Evolutionary conservation across 2,113 vertebrate species (phyloP), one percentile per base, ranked within the genome.

Genomic region (Austrofundulus limnaeus): DNA sequence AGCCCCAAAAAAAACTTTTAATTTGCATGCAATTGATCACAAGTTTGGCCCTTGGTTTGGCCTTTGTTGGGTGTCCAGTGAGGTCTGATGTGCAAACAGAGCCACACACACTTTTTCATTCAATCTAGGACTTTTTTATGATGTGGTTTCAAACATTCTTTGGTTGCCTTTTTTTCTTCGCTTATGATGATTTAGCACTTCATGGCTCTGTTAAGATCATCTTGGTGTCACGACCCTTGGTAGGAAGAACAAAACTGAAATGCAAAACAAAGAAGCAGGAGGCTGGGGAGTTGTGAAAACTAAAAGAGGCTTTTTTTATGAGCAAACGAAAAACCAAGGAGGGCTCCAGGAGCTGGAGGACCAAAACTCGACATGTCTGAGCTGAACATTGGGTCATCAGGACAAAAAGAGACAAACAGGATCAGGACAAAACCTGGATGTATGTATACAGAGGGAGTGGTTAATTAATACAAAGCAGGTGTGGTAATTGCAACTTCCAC

Each of bases 1-100:
- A 81, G 76, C 74, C 80, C 80, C 67, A 78, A 72, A 75, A 77
- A 80, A 70, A 80, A 75, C 75, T 37, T 67, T 73, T 80, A 60
- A 82, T 78, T 79, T 72, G 39, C 46, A 78, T 81, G 79, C 49
- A 84, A 69, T 77, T 81, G 16, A 60, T 70, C 66, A 61, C 68
- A 80, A 81, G 77, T 75, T 51, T 45, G n/a, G 17, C 19, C 28
- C n/a, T n/a, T 20, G 14, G 0, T 38, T 53, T 46, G 28, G 47
- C 17, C 25, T 34, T 43, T 45, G 3, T 10, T n/a, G 19, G 43
- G 43, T 46, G 43, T 46, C 16, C 17, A 43, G 42, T 43, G 9
- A 20, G 43, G n/a, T 46, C 20, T 20, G n/a, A 20, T 46, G 19
- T 46, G 15, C 19, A n/a, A 45, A n/a, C n/a, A 19, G 7, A 19